phyloP scores from a whole-genome alignment of 2,113 vertebrate species.

The Peromyscus leucopus region DNA sequence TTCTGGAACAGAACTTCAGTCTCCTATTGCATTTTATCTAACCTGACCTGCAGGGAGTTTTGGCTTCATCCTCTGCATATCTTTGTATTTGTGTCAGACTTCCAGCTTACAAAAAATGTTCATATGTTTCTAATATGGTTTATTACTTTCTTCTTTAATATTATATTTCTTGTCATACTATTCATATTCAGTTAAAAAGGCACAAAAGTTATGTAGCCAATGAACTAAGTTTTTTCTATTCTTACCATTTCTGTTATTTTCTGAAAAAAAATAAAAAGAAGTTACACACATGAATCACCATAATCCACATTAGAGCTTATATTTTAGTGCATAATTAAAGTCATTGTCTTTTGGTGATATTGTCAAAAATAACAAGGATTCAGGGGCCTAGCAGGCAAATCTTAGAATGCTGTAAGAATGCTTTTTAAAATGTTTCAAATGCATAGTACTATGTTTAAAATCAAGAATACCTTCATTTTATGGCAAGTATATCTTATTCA shows the following conservation, averaged over 20 bases:
- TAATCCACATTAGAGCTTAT: slow-evolving; percentile 22
- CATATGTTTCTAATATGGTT: neutral
- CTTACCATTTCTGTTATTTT: neutral
- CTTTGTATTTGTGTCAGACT: slow-evolving; percentile 4
- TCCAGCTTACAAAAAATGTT: neutral
- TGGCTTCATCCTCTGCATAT: neutral
- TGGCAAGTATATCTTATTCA: neutral
- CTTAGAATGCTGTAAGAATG: neutral
- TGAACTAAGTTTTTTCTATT: neutral
- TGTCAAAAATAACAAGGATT: neutral
- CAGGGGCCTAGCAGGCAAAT: neutral
- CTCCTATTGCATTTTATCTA: neutral
- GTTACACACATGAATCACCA: neutral
- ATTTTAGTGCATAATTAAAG: slow-evolving; percentile 3
- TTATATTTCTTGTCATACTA: slow-evolving; percentile 5
- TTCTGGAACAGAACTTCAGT: neutral
- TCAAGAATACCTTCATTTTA: neutral
- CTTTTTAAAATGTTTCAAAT: slow-evolving; percentile 26
- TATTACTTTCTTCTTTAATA: neutral
- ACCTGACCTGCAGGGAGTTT: neutral
- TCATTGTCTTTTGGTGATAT: neutral
- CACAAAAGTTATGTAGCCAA: neutral
- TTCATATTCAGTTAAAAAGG: neutral
- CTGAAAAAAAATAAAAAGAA: neutral
- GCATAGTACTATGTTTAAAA: neutral